Conservation (phyloP, 1,140 invertebrate genomes). For the Mizuhopecten yessoensis region DNA sequence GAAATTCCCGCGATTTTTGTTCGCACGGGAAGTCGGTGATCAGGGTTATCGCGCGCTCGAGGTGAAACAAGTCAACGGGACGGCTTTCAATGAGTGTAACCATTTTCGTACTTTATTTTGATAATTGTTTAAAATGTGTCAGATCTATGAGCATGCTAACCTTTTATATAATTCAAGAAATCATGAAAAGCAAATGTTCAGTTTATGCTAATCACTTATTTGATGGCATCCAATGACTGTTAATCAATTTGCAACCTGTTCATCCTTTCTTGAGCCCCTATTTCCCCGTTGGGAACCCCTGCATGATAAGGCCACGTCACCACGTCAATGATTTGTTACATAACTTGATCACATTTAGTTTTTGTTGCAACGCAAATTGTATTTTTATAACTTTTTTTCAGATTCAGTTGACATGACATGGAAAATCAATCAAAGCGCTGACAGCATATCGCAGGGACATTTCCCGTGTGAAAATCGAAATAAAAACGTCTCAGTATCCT, state of each 20-base stretch:
- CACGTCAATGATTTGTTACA: slow-evolving; percentile 8
- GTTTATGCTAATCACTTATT: not conserved
- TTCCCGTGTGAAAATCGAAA: slow-evolving; percentile 21
- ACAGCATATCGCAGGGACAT: not conserved
- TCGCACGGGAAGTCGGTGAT: not conserved
- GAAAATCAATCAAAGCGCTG: slow-evolving; percentile 17
- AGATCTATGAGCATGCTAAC: too few species aligned
- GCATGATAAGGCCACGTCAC: slow-evolving; percentile 8
- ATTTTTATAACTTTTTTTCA: slow-evolving; percentile 36
- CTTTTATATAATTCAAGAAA: too few species aligned
- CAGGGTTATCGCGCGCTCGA: not conserved
- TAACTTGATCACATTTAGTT: slow-evolving; percentile 29
- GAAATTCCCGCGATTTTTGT: slow-evolving; percentile 1
- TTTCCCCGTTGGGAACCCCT: not conserved
- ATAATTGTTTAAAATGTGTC: too few species aligned
- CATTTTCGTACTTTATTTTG: too few species aligned
- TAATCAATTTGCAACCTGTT: not conserved
- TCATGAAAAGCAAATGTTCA: too few species aligned
- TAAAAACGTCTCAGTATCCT: not conserved
- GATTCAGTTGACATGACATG: slow-evolving; percentile 32
- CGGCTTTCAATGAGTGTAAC: too few species aligned
- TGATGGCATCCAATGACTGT: not conserved
- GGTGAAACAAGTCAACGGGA: not conserved
- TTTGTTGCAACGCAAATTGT: slow-evolving; percentile 17
- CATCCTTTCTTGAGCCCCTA: not conserved